Percentiles rank a stretch among this genome's conserved stretches.
Evolutionary conservation across 2,888 invertebrate species (phyloP).

Genomic region (Tholera decimalis): DNA sequence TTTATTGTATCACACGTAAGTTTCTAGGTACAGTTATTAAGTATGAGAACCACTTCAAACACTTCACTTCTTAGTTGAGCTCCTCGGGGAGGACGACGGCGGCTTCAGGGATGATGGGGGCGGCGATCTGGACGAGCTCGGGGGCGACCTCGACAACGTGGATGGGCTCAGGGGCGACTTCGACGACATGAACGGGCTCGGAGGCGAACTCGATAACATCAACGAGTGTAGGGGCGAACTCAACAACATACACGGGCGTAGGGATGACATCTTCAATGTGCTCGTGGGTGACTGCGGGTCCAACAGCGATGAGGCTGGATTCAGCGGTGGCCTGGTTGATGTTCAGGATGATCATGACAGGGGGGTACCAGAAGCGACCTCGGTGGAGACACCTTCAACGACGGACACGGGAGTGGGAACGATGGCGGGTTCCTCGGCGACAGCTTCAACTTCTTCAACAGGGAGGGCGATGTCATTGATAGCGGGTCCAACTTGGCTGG

Average conservation of each 20-base stretch:
- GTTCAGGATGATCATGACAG: constrained; percentile 74
- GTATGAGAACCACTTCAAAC: constrained; percentile 9
- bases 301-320: constrained; percentile 29
- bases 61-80: constrained; percentile 58
- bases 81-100: constrained; percentile 63
- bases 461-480: no score
- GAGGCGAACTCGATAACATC: constrained; percentile 34
- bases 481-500: no score
- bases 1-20: constrained; percentile 37
- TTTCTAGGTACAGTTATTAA: constrained; percentile 22
- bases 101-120: no score
- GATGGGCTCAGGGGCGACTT: constrained; percentile 42
- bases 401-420: constrained; percentile 31
- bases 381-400: constrained; percentile 31
- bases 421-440: constrained; percentile 26
- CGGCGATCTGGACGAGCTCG: no score
- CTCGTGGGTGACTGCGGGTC: constrained; percentile 40
- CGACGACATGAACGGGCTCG: constrained; percentile 31
- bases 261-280: constrained; percentile 47
- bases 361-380: constrained; percentile 53
- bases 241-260: constrained; percentile 11
- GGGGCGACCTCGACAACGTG: constrained; percentile 29
- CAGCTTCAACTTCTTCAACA: no score
- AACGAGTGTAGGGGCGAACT: constrained; percentile 44
- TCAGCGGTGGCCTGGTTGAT: constrained; percentile 63